phyloP scores from a whole-genome alignment of 1,140 invertebrate species.

The Eufriesea mexicana region DNA sequence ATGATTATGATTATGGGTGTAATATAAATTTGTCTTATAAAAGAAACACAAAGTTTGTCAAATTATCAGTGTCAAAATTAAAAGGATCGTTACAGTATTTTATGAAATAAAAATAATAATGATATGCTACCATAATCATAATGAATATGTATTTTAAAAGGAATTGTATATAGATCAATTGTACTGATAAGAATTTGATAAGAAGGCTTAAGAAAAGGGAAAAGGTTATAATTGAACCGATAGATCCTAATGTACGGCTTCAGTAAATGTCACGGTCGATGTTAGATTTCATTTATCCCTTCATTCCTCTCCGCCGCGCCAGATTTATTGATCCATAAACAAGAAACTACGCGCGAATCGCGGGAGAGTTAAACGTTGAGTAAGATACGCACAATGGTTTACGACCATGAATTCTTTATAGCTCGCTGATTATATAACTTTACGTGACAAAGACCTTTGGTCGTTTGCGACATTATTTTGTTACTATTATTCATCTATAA shows the following conservation, averaged over 20 bases:
- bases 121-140: too few species aligned
- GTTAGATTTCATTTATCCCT: conserved; percentile 41
- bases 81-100: too few species aligned
- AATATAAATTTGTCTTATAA: too few species aligned
- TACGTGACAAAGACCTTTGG: conserved; percentile 3
- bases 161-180: not conserved
- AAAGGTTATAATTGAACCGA: not conserved
- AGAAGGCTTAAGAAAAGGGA: too few species aligned
- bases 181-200: not conserved
- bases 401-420: conserved; percentile 45
- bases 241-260: not conserved
- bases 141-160: not conserved
- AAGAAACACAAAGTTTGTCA: too few species aligned
- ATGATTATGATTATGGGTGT: too few species aligned
- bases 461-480: conserved; percentile 21
- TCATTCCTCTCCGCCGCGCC: conserved; percentile 2
- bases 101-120: too few species aligned
- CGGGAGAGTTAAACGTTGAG: conserved; percentile 42
- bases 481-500: conserved; percentile 12
- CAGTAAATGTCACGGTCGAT: conserved; percentile 40
- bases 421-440: conserved; percentile 38
- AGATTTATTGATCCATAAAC: conserved; percentile 59
- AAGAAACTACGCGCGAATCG: conserved; percentile 37
- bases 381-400: conserved; percentile 45
- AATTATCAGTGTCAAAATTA: too few species aligned